Percentiles rank a stretch among this genome's conserved stretches.
Evolutionary conservation across 1,140 invertebrate species (phyloP).

Genomic region (Formica selysi): DNA sequence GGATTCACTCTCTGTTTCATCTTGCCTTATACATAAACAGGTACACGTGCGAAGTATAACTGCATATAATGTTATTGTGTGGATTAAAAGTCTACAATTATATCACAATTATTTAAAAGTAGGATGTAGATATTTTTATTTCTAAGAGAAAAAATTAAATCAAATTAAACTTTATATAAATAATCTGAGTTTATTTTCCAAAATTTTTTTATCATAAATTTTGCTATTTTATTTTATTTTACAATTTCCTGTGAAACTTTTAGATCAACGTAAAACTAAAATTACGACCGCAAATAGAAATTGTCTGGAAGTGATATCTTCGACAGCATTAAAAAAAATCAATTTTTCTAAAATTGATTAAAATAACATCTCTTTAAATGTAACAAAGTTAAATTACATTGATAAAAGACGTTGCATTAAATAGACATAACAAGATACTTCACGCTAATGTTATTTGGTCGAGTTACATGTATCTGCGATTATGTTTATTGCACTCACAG

Average conservation of each 20-base stretch:
- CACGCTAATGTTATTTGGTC: not conserved
- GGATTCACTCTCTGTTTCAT: constrained; percentile 1
- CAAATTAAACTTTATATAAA: not conserved
- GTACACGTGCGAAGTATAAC: not conserved
- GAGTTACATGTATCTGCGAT: constrained; percentile 13
- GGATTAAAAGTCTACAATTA: constrained; percentile 12
- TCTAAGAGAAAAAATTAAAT: not conserved
- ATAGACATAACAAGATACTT: not conserved
- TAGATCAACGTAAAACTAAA: constrained; percentile 8
- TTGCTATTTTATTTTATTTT: constrained; percentile 1
- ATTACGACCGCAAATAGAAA: not conserved
- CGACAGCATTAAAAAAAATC: not conserved
- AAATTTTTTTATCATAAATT: not conserved
- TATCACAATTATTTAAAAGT: constrained; percentile 4
- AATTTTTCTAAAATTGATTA: not conserved
- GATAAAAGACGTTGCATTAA: not conserved
- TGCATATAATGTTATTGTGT: not conserved
- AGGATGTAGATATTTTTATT: not conserved
- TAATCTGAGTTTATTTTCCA: not conserved
- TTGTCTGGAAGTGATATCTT: not conserved
- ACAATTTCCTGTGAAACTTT: not conserved
- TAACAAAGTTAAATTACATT: not conserved
- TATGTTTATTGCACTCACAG: constrained; percentile 30
- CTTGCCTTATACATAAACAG: not conserved
- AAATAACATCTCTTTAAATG: not conserved